A percentile compares a stretch with the other conserved stretches of the same genome.
Conservation (phyloP, 1,140 invertebrate species). For the Cyphomyrmex costatus region DNA sequence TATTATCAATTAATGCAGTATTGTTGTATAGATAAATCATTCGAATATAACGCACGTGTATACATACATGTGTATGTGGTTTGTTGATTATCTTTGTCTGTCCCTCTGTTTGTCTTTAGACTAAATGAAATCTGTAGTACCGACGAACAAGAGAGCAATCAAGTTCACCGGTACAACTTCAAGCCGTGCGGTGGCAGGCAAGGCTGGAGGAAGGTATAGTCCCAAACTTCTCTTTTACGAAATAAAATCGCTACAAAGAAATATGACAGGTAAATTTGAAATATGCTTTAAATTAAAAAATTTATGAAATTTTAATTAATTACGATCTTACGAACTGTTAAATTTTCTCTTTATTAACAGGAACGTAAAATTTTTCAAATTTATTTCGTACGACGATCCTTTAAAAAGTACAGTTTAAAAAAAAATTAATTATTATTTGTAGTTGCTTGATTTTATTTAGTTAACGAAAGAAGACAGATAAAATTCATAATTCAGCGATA, state of each 20-base stretch:
- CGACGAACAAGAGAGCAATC: slow-evolving; percentile 22
- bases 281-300: slow-evolving; percentile 13
- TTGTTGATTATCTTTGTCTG: background rate
- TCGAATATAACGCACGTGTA: background rate
- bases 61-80: background rate
- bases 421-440: background rate
- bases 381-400: background rate
- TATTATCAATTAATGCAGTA: background rate
- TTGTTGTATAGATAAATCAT: background rate
- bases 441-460: background rate
- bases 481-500: background rate
- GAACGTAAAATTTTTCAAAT: background rate
- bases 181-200: slow-evolving; percentile 70
- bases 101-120: background rate
- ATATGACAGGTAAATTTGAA: background rate
- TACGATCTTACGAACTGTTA: background rate
- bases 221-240: background rate
- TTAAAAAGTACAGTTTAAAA: background rate
- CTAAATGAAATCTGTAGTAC: slow-evolving; percentile 51
- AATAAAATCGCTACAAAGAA: background rate
- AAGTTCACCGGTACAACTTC: slow-evolving; percentile 56
- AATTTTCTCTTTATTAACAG: no score
- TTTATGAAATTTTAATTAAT: background rate
- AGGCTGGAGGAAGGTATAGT: slow-evolving; percentile 18
- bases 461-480: background rate